Percentiles rank a stretch among this genome's conserved stretches.
phyloP scores from a whole-genome alignment of 2,797 vertebrate species.

The Melanitta fusca region DNA sequence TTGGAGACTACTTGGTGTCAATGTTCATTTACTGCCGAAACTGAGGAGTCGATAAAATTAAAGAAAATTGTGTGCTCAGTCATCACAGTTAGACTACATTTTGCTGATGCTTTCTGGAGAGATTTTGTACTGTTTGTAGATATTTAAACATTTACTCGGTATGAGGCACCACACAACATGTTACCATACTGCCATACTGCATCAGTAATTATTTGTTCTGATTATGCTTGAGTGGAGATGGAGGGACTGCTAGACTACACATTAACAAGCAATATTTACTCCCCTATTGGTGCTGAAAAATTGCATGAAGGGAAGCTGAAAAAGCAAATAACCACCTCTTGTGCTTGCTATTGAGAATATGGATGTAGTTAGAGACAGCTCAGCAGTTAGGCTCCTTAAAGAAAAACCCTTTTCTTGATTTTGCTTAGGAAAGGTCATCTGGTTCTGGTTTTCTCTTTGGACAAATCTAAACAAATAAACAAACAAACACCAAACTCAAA shows the following conservation, averaged over 20 bases:
- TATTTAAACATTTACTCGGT: conserved; percentile 29
- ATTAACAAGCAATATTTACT: neutral
- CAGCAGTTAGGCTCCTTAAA: neutral
- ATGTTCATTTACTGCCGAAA: neutral
- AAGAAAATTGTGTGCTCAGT: neutral
- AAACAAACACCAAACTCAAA: neutral
- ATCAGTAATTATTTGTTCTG: conserved; percentile 30
- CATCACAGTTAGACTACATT: conserved; percentile 27
- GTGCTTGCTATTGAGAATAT: neutral
- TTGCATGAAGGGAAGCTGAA: neutral
- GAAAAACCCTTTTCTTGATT: neutral
- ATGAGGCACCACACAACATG: neutral
- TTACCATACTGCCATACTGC: neutral
- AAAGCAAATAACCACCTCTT: neutral
- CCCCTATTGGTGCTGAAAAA: neutral
- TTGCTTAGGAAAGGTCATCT: neutral
- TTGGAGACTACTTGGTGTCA: neutral
- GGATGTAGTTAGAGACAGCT: neutral
- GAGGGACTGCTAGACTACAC: neutral
- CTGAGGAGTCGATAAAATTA: neutral
- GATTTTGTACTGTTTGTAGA: conserved; percentile 9
- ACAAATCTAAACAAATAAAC: neutral
- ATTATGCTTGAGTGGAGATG: neutral
- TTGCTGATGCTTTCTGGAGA: conserved; percentile 13
- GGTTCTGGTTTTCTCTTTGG: fast-evolving